These are phyloP conservation scores for Saguinus oedipus DNA, from an alignment of 2,797 vertebrate genomes.

Conservation along the genomic window DNA sequence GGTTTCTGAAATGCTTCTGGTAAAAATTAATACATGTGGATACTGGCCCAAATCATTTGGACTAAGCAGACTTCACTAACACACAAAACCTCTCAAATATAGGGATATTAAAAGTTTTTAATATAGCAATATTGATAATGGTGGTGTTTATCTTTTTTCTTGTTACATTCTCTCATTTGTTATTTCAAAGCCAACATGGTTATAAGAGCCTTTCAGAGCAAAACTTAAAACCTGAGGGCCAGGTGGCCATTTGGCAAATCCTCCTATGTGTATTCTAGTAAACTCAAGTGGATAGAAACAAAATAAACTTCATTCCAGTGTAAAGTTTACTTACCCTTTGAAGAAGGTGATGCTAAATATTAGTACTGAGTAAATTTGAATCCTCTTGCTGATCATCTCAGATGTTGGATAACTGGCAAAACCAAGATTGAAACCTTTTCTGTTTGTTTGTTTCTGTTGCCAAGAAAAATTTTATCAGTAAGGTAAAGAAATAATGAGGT, in stretches of 20 bases:
- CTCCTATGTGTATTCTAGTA: constrained; percentile 68
- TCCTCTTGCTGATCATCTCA: constrained; percentile 38
- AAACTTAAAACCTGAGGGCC: constrained; percentile 76
- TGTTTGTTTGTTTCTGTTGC: background rate
- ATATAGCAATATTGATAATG: constrained; percentile 70
- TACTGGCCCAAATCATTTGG: constrained; percentile 76
- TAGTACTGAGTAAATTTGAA: constrained; percentile 52
- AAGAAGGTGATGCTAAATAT: constrained; percentile 64
- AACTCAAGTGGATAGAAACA: constrained; percentile 70
- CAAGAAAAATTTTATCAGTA: background rate
- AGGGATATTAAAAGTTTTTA: constrained; percentile 60
- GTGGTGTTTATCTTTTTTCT: constrained; percentile 59
- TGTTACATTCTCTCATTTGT: constrained; percentile 66
- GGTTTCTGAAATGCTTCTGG: constrained; percentile 80
- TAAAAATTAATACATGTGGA: constrained; percentile 81
- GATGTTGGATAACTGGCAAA: background rate
- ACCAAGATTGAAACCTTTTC: background rate
- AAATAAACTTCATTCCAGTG: constrained; percentile 63
- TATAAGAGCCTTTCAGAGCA: constrained; percentile 67
- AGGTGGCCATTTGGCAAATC: constrained; percentile 62
- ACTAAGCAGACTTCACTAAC: constrained; percentile 73
- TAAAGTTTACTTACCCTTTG: constrained; percentile 72
- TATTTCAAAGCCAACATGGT: constrained; percentile 71
- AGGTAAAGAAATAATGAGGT: background rate
- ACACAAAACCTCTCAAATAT: constrained; percentile 63